Evolutionary conservation across 2,888 invertebrate genomes (phyloP).

Genomic region (Tiliacea citrago): DNA sequence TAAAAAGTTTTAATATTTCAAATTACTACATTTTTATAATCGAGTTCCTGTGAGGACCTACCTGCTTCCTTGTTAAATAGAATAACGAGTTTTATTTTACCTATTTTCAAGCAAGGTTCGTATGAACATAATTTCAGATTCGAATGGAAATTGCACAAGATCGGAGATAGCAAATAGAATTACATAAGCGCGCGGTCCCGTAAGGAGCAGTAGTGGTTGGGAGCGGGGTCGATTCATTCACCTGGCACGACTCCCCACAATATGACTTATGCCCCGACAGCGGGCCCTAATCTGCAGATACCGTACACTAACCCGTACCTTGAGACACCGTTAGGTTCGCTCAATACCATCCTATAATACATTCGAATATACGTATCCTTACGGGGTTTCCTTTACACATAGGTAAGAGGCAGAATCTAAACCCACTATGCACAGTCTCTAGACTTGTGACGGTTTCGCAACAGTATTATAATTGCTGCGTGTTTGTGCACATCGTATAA

Average conservation of each 20-base stretch:
- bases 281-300: conserved; percentile 70
- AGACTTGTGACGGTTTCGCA: conserved; percentile 33
- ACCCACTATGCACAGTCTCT: conserved; percentile 20
- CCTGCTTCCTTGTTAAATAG: neutral
- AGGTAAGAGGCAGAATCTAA: conserved; percentile 24
- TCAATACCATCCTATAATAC: conserved; percentile 44
- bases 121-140: neutral
- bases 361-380: conserved; percentile 43
- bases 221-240: conserved; percentile 71
- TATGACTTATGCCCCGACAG: conserved; percentile 69
- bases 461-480: conserved; percentile 29
- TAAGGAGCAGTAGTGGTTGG: conserved; percentile 59
- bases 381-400: conserved; percentile 24
- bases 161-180: conserved; percentile 40
- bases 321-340: conserved; percentile 73
- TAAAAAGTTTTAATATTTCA: conserved; percentile 9
- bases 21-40: conserved; percentile 6
- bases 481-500: conserved; percentile 26
- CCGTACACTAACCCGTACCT: conserved; percentile 72
- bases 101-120: neutral
- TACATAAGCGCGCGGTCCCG: conserved; percentile 43
- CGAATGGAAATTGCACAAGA: conserved; percentile 13
- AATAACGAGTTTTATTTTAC: neutral
- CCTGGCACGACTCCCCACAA: conserved; percentile 69
- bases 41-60: conserved; percentile 1